A percentile compares a stretch with the other conserved stretches of the same genome.
phyloP scores from a whole-genome alignment of 2,113 vertebrate genomes.

The Salvelinus alpinus region DNA sequence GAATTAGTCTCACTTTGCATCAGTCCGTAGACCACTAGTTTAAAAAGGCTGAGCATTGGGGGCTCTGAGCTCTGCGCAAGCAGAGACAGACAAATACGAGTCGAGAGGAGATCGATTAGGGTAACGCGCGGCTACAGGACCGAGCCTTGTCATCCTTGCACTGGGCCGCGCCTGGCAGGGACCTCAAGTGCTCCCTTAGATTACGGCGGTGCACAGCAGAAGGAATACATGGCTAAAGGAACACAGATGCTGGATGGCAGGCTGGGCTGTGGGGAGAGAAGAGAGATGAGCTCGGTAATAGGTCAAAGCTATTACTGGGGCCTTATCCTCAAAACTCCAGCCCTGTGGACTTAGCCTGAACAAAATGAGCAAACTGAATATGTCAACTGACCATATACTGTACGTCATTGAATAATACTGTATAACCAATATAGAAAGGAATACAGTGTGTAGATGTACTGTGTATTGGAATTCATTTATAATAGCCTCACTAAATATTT shows the following conservation, averaged over 20 bases:
- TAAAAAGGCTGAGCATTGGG: constrained; percentile 28
- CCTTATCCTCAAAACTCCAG: constrained; percentile 30
- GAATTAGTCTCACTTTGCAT: constrained; percentile 56
- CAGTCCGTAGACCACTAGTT: constrained; percentile 25
- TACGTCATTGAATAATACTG: background rate
- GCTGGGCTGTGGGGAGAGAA: constrained; percentile 35
- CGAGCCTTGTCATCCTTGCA: constrained; percentile 42
- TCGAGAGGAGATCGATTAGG: constrained; percentile 53
- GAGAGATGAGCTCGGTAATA: constrained; percentile 34
- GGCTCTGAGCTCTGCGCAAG: constrained; percentile 29
- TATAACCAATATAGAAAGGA: background rate
- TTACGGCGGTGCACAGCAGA: constrained; percentile 10
- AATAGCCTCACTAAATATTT: background rate
- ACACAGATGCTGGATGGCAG: constrained; percentile 43
- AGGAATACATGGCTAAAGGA: constrained; percentile 46
- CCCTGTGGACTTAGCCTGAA: constrained; percentile 15
- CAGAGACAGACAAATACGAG: constrained; percentile 29
- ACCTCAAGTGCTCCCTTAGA: constrained; percentile 35
- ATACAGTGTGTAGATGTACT: background rate
- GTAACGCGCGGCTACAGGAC: constrained; percentile 34
- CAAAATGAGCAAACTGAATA: constrained; percentile 17
- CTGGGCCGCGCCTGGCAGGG: constrained; percentile 30
- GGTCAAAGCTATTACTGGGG: constrained; percentile 52
- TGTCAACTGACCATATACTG: background rate
- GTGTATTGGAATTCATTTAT: background rate